Base-by-base conservation (phyloP, 2,113 vertebrate species). In the Scalopus aquaticus region DNA sequence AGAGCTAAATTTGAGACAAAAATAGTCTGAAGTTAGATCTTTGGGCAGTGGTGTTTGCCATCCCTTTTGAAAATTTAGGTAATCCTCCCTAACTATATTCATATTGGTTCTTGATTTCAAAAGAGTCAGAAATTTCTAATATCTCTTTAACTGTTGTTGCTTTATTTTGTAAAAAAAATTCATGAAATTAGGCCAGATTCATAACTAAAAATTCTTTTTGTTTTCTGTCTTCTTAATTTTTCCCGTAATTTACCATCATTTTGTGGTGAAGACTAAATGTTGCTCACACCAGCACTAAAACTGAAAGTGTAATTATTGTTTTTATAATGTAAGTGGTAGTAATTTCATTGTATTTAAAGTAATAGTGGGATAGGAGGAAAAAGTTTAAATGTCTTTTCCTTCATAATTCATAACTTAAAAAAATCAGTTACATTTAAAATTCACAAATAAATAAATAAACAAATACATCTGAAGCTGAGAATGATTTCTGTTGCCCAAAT, bases 221-320 rank as follows among this genome's bases (percentile, higher is more conserved):
- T 49, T 78, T 84, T 60, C 54, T 54, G 80, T 51, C 70, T 46
- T 93, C 20, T 74, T 91, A 79, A 58, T 83, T 92, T 77, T 69
- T 15, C 87, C 39, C 42, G 46, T 54, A 22, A 82, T 30, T 9
- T 42, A 16, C 15, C 35, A 22, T 60, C 11, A 7, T 70, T 79
- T 51, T 86, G 65, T 30, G 4, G 35, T 37, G 90, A 64, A n/a
- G 46, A 11, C 54, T 56, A 56, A 51, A 56, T 62, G 60, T 79
- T 39, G 10, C 56, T 76, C 77, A 30, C 9, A 32, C 11, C 28
- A 62, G 28, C 32, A 62, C 58, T 15, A 15, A 56, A 26, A 26
- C 70, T 49, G 4, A 19, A 11, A 9, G 19, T 35, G 49, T 62
- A 69, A 12, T 13, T 15, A 10, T 17, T 54, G 1, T 80, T n/a